Percentiles rank a stretch among this genome's conserved stretches.
phyloP scores from a whole-genome alignment of 1,140 invertebrate genomes.

The Mamestra configurata region DNA sequence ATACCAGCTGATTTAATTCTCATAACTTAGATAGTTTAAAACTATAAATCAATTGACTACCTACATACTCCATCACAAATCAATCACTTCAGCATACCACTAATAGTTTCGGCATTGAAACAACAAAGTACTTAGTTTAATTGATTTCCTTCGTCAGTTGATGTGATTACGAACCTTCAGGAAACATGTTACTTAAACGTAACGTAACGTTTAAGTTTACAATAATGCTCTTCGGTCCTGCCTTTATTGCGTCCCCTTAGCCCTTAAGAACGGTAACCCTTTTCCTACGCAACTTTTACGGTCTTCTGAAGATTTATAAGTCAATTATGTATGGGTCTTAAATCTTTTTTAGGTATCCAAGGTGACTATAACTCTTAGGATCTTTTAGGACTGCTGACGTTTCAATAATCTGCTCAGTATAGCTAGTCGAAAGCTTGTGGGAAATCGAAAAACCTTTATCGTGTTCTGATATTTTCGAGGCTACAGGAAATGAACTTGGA shows the following conservation, averaged over 20 bases:
- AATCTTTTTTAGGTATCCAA: slow-evolving; percentile 6
- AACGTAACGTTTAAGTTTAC: slow-evolving; percentile 19
- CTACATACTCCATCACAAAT: not conserved
- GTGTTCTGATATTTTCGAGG: not conserved
- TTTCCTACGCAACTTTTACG: slow-evolving; percentile 27
- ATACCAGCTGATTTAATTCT: no score
- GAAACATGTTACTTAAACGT: slow-evolving; percentile 16
- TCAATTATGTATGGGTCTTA: slow-evolving; percentile 36
- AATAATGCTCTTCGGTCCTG: slow-evolving; percentile 21
- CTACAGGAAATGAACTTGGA: not conserved
- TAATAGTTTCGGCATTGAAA: not conserved
- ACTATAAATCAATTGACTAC: no score
- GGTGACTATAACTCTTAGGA: not conserved
- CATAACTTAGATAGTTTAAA: not conserved
- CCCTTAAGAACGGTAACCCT: slow-evolving; percentile 24
- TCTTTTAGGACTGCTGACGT: not conserved
- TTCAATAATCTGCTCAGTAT: slow-evolving; percentile 33
- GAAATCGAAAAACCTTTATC: not conserved
- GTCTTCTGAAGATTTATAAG: slow-evolving; percentile 26
- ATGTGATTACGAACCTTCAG: not conserved
- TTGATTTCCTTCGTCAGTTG: not conserved
- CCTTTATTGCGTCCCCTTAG: slow-evolving; percentile 20
- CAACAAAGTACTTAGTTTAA: slow-evolving; percentile 12
- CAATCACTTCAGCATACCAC: not conserved
- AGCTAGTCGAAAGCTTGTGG: not conserved